These are phyloP conservation scores for Rhogogaster chlorosoma DNA, from an alignment of 2,888 invertebrate genomes.

Conservation along the genomic window DNA sequence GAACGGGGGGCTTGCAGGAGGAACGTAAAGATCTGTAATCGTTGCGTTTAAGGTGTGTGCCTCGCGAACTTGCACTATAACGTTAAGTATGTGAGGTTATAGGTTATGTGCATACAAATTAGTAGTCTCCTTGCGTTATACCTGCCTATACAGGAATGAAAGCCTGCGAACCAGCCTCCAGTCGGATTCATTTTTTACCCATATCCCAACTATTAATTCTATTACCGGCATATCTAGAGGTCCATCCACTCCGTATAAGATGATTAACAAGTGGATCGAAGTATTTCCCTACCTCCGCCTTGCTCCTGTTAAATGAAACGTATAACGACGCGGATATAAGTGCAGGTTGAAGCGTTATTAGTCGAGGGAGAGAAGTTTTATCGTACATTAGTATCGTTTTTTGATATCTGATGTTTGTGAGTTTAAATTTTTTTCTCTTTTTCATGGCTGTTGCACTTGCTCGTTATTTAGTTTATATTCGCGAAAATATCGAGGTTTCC, in stretches of 20 bases:
- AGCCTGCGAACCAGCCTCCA: slow-evolving; percentile 13
- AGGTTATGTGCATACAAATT: slow-evolving; percentile 51
- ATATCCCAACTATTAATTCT: neutral
- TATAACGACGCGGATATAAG: neutral
- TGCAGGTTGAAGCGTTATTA: neutral
- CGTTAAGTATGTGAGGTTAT: slow-evolving; percentile 45
- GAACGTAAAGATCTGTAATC: slow-evolving; percentile 49
- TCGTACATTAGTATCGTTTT: neutral
- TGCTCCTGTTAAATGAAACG: neutral
- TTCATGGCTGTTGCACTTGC: neutral
- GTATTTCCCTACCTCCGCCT: neutral
- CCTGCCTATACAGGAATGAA: neutral
- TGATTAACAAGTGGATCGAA: neutral
- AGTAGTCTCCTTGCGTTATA: slow-evolving; percentile 23
- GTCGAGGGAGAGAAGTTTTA: neutral
- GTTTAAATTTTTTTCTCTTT: neutral
- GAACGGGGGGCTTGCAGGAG: neutral
- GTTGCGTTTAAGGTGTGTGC: slow-evolving; percentile 52
- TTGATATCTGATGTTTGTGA: neutral
- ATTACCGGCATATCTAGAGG: neutral
- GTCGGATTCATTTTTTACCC: slow-evolving; percentile 27
- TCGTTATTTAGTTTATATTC: neutral
- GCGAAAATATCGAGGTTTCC: neutral
- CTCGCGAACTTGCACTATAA: slow-evolving; percentile 40
- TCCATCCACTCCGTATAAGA: neutral